phyloP scores from a whole-genome alignment of 2,113 vertebrate genomes.

The Chionis minor region DNA sequence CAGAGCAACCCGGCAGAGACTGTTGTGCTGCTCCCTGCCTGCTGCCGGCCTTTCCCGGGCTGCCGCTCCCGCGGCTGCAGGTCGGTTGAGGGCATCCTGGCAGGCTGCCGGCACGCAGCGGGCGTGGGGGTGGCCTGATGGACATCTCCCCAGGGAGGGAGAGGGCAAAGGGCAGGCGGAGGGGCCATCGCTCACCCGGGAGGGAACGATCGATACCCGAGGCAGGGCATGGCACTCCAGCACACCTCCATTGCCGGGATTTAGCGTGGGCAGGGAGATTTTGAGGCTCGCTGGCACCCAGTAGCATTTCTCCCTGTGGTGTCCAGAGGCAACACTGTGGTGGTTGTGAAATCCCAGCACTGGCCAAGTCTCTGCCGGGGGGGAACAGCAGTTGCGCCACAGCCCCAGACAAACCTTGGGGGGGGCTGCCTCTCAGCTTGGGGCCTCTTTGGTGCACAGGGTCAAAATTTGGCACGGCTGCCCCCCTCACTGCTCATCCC shows the following conservation, averaged over 20 bases:
- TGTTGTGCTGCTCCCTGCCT: accelerated
- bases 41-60: background rate
- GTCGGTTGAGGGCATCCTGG: background rate
- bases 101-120: background rate
- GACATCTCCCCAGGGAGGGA: background rate
- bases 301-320: background rate
- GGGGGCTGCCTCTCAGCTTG: background rate
- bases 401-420: background rate
- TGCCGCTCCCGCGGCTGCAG: background rate
- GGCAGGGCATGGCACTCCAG: background rate
- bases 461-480: background rate
- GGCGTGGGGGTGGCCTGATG: accelerated
- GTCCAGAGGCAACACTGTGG: accelerated
- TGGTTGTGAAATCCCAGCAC: background rate
- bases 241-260: accelerated
- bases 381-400: background rate
- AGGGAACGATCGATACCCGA: background rate
- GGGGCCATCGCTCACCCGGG: background rate
- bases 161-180: background rate
- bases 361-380: too few relatives aligned
- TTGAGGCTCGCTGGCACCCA: background rate
- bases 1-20: accelerated
- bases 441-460: background rate
- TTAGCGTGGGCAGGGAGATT: background rate
- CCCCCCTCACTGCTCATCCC: accelerated